phyloP scores from a whole-genome alignment of 2,888 invertebrate genomes.

The Embidobia sp. region DNA sequence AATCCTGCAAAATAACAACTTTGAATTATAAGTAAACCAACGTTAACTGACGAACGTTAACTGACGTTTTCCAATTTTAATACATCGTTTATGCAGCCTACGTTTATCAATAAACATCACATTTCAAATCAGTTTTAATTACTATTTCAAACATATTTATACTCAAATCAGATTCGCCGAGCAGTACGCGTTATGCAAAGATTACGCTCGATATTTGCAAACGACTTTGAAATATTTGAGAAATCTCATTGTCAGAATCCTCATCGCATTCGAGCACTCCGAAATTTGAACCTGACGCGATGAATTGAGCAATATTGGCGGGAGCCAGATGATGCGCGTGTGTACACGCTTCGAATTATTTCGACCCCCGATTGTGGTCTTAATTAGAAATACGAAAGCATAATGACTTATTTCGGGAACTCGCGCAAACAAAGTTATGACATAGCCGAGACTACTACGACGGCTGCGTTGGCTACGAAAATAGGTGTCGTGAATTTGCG shows the following conservation, averaged over 20 bases:
- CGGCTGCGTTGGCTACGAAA: slow-evolving; percentile 12
- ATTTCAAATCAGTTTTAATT: too few species aligned
- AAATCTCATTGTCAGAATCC: slow-evolving; percentile 33
- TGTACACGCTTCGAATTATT: slow-evolving; percentile 26
- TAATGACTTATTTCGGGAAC: slow-evolving; percentile 44
- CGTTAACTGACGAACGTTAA: too few species aligned
- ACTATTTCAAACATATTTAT: too few species aligned
- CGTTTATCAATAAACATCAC: too few species aligned
- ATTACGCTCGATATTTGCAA: slow-evolving; percentile 37
- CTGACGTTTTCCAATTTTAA: too few species aligned
- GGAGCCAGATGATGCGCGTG: background rate
- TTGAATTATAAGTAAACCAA: too few species aligned
- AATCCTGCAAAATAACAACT: too few species aligned
- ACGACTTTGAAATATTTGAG: slow-evolving; percentile 29
- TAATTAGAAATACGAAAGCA: slow-evolving; percentile 40
- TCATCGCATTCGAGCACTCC: slow-evolving; percentile 6
- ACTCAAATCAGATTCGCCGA: too few species aligned
- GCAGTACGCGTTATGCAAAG: too few species aligned
- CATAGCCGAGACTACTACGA: slow-evolving; percentile 20
- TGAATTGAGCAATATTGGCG: slow-evolving; percentile 44
- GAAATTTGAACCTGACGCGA: slow-evolving; percentile 51
- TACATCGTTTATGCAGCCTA: too few species aligned
- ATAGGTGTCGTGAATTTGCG: slow-evolving; percentile 31
- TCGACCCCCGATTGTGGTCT: slow-evolving; percentile 32
- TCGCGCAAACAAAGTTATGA: slow-evolving; percentile 17